Conservation (phyloP, 2,797 vertebrate species). For the Okamejei kenojei region DNA sequence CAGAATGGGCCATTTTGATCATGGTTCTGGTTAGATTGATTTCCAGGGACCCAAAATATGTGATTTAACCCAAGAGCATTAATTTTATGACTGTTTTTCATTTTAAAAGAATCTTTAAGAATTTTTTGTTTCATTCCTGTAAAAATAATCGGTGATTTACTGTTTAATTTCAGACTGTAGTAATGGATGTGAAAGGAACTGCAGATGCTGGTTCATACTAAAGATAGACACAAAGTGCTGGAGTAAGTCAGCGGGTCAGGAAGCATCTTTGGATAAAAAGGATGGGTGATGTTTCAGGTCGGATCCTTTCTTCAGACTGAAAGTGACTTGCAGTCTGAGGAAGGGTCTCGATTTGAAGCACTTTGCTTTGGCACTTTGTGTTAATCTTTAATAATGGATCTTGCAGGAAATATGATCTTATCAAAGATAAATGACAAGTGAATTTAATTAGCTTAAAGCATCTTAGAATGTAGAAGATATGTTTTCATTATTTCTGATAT, state of each 20-base stretch:
- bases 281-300: too few species aligned
- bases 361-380: too few species aligned
- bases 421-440: neutral
- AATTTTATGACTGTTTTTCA: neutral
- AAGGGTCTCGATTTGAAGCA: too few species aligned
- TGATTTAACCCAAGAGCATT: neutral
- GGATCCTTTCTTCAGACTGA: too few species aligned
- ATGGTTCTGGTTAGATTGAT: neutral
- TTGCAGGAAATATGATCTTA: neutral
- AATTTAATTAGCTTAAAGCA: neutral
- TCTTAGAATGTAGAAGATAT: neutral
- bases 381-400: neutral
- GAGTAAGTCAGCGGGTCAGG: too few species aligned
- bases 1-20: neutral
- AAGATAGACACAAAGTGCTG: too few species aligned
- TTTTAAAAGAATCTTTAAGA: neutral
- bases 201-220: too few species aligned
- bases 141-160: neutral
- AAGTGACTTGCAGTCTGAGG: too few species aligned
- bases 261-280: too few species aligned
- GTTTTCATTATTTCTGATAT: neutral
- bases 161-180: neutral
- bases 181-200: too few species aligned
- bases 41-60: too few species aligned
- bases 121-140: neutral